phyloP scores from a whole-genome alignment of 1,140 invertebrate genomes.

The Cyphomyrmex costatus region DNA sequence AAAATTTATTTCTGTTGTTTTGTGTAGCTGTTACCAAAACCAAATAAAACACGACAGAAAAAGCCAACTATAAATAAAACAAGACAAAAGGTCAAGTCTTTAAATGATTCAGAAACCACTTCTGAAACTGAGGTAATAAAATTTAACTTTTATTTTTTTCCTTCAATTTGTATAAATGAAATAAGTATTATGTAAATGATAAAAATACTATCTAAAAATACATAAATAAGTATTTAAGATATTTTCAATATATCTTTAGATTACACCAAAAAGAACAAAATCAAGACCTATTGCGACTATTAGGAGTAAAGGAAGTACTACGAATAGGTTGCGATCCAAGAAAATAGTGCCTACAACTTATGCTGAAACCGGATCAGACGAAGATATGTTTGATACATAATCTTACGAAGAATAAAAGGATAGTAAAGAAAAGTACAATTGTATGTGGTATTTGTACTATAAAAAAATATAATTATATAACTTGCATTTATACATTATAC shows the following conservation, averaged over 20 bases:
- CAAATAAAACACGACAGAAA: constrained; percentile 19
- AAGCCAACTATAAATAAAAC: neutral
- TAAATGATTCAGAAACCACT: constrained; percentile 21
- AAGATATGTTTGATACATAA: constrained; percentile 80
- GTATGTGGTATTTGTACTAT: constrained; percentile 1
- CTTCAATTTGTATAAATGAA: constrained; percentile 13
- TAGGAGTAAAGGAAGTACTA: constrained; percentile 35
- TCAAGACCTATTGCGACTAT: constrained; percentile 66
- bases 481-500: constrained; percentile 26
- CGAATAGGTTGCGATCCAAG: constrained; percentile 23
- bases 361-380: constrained; percentile 72
- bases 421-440: constrained; percentile 35
- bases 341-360: constrained; percentile 17
- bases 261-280: constrained; percentile 74
- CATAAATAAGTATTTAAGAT: constrained; percentile 27
- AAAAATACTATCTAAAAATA: neutral
- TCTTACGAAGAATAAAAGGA: neutral
- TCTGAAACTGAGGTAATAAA: constrained; percentile 52
- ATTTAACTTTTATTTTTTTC: constrained; percentile 29
- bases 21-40: neutral
- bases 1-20: neutral
- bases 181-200: neutral
- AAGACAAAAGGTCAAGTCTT: neutral
- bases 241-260: constrained; percentile 63
- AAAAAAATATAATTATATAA: constrained; percentile 21